Percentiles rank a stretch among this genome's conserved stretches.
Evolutionary conservation across 2,113 vertebrate genomes (phyloP).

Genomic region (Sander lucioperca): DNA sequence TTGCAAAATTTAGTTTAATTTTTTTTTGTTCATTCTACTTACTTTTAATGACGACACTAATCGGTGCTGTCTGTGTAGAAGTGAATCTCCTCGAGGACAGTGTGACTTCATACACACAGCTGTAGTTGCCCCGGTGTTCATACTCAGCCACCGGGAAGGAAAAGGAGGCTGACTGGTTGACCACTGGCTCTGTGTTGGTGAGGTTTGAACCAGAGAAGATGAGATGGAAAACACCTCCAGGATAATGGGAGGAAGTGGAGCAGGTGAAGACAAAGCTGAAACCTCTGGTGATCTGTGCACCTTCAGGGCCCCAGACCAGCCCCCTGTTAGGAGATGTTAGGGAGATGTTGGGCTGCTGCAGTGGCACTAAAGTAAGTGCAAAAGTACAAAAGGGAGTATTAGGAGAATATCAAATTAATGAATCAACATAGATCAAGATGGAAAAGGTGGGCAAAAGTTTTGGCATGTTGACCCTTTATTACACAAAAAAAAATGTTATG

Average conservation of each 20-base stretch:
- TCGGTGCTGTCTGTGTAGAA: too few relatives aligned
- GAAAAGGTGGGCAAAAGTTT: too few relatives aligned
- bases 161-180: too few relatives aligned
- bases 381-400: background rate
- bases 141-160: too few relatives aligned
- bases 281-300: constrained; percentile 18
- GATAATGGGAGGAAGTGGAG: background rate
- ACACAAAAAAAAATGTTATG: too few relatives aligned
- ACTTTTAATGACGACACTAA: too few relatives aligned
- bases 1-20: too few relatives aligned
- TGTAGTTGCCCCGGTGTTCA: too few relatives aligned
- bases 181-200: background rate
- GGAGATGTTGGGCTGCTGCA: constrained; percentile 22
- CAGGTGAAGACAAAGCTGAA: constrained; percentile 22
- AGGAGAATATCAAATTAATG: background rate
- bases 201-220: constrained; percentile 17
- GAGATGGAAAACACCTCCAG: background rate
- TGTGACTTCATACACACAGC: too few relatives aligned
- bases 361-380: background rate
- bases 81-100: too few relatives aligned
- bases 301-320: constrained; percentile 5
- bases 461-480: too few relatives aligned
- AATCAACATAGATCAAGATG: background rate
- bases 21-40: too few relatives aligned
- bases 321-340: constrained; percentile 16